These are phyloP conservation scores for Anarhynchus alexandrinus DNA, from an alignment of 2,113 vertebrate genomes.

Conservation along the genomic window DNA sequence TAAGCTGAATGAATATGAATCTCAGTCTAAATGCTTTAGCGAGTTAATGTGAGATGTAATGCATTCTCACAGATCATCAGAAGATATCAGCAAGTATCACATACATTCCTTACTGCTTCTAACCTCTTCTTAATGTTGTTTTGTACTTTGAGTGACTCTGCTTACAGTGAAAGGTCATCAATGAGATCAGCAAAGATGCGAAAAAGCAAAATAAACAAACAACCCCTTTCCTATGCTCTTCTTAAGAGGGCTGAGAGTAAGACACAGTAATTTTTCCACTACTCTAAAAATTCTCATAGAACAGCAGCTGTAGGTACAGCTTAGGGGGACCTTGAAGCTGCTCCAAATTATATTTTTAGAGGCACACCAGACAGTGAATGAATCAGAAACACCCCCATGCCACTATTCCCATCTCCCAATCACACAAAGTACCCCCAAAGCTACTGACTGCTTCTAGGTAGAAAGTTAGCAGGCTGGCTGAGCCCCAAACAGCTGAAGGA, in stretches of 20 bases:
- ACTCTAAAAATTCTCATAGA: neutral
- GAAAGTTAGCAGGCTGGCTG: neutral
- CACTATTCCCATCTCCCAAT: neutral
- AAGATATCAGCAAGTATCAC: neutral
- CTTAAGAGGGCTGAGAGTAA: neutral
- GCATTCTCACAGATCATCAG: neutral
- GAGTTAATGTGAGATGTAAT: neutral
- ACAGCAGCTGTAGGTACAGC: neutral
- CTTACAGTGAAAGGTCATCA: neutral
- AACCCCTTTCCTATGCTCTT: neutral
- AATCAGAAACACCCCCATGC: neutral
- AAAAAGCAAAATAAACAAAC: neutral
- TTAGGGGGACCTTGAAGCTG: neutral
- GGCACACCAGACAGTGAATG: accelerated
- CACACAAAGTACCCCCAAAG: neutral
- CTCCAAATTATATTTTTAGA: neutral
- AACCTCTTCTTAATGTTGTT: neutral
- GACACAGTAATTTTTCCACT: neutral
- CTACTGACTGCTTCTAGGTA: neutral
- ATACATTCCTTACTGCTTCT: neutral
- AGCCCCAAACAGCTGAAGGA: neutral
- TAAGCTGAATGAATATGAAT: neutral
- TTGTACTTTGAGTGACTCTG: neutral
- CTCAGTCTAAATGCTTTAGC: neutral
- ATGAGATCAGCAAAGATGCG: neutral